Conservation (phyloP, 2,113 vertebrate genomes). For the Nannospalax galili region DNA sequence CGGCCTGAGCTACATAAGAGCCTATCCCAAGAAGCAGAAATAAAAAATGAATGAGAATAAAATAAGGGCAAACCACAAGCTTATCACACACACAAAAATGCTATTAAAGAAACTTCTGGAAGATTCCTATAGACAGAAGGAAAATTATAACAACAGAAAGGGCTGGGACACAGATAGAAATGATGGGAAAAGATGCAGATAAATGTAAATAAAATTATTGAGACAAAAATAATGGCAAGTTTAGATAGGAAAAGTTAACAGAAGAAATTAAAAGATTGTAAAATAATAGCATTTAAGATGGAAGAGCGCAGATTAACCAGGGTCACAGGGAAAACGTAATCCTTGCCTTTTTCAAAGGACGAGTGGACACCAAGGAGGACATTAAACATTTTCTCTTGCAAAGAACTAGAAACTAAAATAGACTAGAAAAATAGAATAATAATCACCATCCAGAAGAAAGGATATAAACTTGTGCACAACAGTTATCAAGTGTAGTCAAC, state of each 20-base stretch:
- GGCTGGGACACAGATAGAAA: not conserved
- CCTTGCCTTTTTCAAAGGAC: not conserved
- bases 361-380: not conserved
- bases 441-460: not conserved
- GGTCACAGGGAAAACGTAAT: not conserved
- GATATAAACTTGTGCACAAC: not conserved
- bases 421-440: not conserved
- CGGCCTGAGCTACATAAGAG: not conserved
- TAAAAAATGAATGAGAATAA: not conserved
- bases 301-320: not conserved
- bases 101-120: not conserved
- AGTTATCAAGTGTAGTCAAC: not conserved
- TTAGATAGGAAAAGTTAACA: not conserved
- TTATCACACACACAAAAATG: not conserved
- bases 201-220: not conserved
- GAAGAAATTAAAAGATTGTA: not conserved
- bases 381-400: not conserved
- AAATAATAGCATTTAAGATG: not conserved
- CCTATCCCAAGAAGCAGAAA: not conserved
- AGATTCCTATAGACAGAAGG: conserved; percentile 11
- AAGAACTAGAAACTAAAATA: not conserved
- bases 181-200: not conserved
- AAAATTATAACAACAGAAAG: not conserved
- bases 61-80: not conserved
- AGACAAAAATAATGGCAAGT: not conserved